phyloP scores from a whole-genome alignment of 2,888 invertebrate species.

The Platycnemis pennipes region DNA sequence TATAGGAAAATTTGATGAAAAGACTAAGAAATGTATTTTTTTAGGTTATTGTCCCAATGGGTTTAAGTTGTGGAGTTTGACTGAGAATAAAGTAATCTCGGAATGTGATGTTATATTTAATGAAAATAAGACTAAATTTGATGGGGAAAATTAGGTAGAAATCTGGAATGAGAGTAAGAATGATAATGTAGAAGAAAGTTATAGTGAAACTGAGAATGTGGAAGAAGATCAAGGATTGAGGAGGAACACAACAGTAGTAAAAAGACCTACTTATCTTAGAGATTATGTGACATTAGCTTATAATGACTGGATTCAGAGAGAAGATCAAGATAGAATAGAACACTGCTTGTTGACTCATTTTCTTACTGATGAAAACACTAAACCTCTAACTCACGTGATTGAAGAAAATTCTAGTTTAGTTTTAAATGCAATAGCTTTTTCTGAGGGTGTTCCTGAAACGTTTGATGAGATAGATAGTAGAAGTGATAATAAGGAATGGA shows the following conservation, averaged over 20 bases:
- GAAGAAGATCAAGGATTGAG: neutral
- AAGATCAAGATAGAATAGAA: neutral
- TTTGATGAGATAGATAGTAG: neutral
- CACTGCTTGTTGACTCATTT: neutral
- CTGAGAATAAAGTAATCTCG: neutral
- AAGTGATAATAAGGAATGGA: neutral
- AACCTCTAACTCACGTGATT: neutral
- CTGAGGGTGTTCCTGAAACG: constrained; percentile 1
- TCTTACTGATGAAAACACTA: neutral
- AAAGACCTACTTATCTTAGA: neutral
- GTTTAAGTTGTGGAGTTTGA: too few relatives aligned
- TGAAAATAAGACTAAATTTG: neutral
- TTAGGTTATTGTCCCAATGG: too few relatives aligned
- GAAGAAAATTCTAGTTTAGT: neutral
- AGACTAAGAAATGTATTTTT: too few relatives aligned
- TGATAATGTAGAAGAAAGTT: neutral
- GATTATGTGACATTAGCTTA: neutral
- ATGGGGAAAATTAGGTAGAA: neutral
- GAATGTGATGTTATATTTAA: neutral
- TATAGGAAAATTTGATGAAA: too few relatives aligned
- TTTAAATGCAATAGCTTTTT: neutral
- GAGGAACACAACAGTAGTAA: neutral
- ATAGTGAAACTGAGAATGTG: neutral
- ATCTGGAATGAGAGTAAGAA: neutral
- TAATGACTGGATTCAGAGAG: neutral